Percentiles rank a stretch among this genome's conserved stretches.
Evolutionary conservation across 1,140 invertebrate genomes (phyloP).

Genomic region (Zaprionus vittiger): DNA sequence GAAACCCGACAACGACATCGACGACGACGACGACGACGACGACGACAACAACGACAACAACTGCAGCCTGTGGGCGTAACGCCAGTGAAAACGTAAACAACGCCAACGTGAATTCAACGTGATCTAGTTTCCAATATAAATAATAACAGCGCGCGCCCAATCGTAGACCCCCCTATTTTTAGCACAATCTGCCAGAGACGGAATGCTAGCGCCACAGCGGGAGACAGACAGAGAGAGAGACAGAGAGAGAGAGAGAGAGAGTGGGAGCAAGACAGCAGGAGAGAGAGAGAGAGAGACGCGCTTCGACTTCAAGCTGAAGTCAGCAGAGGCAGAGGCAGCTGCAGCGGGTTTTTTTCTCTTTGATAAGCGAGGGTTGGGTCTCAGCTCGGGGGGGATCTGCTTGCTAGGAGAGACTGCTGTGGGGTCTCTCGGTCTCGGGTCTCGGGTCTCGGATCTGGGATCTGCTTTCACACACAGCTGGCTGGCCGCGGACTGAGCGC

Average conservation of each 20-base stretch:
- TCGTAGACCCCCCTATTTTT: slow-evolving; percentile 65
- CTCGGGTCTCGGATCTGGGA: not conserved
- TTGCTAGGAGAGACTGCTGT: not conserved
- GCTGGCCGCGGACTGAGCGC: not conserved
- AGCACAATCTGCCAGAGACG: slow-evolving; percentile 53
- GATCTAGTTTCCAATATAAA: slow-evolving; percentile 76
- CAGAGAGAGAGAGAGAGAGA: not conserved
- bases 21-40: slow-evolving; percentile 11
- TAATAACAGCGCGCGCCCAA: slow-evolving; percentile 62
- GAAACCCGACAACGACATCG: slow-evolving; percentile 49
- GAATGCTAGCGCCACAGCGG: slow-evolving; percentile 15
- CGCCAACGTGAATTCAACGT: slow-evolving; percentile 73
- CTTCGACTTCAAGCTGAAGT: slow-evolving; percentile 11
- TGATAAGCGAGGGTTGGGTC: slow-evolving; percentile 34
- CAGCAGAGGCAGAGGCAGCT: not conserved
- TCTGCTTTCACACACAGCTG: slow-evolving; percentile 8
- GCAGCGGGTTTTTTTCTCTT: not conserved
- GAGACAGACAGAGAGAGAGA: not conserved
- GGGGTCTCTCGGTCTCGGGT: slow-evolving; percentile 5
- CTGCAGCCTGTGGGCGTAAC: slow-evolving; percentile 52
- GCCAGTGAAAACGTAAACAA: slow-evolving; percentile 74
- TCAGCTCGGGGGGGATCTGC: not conserved
- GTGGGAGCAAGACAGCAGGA: not conserved
- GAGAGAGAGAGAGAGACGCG: not conserved
- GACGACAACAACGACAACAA: slow-evolving; percentile 19